Percentiles rank a stretch among this genome's conserved stretches.
Evolutionary conservation across 2,113 vertebrate genomes (phyloP).

Genomic region (Ahaetulla prasina): DNA sequence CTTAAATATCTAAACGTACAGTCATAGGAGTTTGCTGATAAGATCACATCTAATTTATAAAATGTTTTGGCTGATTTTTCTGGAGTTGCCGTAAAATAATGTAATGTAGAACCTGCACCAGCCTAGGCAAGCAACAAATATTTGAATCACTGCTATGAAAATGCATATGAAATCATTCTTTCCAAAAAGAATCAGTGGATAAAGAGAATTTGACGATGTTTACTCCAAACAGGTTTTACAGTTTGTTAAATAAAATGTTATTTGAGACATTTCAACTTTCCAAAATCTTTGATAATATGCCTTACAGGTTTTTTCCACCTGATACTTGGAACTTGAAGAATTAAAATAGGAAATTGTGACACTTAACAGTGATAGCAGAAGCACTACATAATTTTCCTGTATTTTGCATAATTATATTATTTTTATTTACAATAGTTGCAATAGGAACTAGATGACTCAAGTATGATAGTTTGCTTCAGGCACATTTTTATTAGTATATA

Average conservation of each 20-base stretch:
- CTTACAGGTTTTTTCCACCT: neutral
- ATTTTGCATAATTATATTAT: neutral
- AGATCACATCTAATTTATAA: neutral
- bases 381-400: neutral
- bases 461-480: neutral
- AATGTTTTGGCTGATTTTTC: neutral
- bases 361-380: neutral
- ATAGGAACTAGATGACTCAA: neutral
- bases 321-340: neutral
- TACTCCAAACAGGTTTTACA: neutral
- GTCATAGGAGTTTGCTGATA: neutral
- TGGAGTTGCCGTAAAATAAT: neutral
- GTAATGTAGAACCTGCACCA: neutral
- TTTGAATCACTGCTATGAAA: neutral
- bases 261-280: neutral
- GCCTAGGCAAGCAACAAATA: neutral
- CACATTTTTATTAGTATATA: neutral
- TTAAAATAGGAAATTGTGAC: neutral
- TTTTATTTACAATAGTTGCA: neutral
- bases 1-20: neutral
- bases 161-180: neutral
- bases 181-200: neutral
- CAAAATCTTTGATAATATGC: neutral
- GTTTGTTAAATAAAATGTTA: neutral
- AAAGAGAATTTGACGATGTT: neutral